Base-by-base conservation (phyloP, 2,888 invertebrate genomes). In the Scrobipalpa atriplicella region DNA sequence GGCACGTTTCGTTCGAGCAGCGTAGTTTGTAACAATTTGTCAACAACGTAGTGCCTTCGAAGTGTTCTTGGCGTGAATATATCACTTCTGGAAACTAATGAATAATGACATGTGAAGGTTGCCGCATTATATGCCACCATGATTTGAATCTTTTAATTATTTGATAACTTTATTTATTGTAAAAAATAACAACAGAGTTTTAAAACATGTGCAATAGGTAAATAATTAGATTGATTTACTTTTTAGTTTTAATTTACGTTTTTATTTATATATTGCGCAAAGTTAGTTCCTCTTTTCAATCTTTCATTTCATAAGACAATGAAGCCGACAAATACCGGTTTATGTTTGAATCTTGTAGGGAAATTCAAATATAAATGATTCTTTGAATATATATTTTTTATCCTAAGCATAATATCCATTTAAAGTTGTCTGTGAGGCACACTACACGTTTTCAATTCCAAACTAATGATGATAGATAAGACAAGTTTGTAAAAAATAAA, bases 111-210 rank as follows among this genome's bases (percentile, higher is more conserved):
- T 47, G 47, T n/a, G 16, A n/a, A n/a, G 43, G 52, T 52, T 52
- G 52, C 18, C 52, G 19, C 3, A 52, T 9, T 51, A n/a, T 60
- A 60, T n/a, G 19, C 62, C 62, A 62, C 11, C 62, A 62, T 62
- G 62, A 43, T 43, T 62, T 43, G 62, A 62, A 62, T 62, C 43
- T 62, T 62, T 36, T 0, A 54, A 58, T 29, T 29, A 36, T 58
- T 19, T 36, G 11, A 58, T 36, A 1, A 29, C 36, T 36, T 36
- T 58, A 56, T 13, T 51, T 56, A 56, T 10, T 21, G 2, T 11
- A 36, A 58, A 29, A 58, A n/a, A n/a, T n/a, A n/a, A 6, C 11
- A 21, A 13, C 29, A 10, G 19, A 19, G 10, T 52, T n/a, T n/a
- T n/a, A n/a, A 19, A 2, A 19, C 19, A 52, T 10, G 52, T 52